phyloP scores from a whole-genome alignment of 2,113 vertebrate species.

The Tupaia chinensis region DNA sequence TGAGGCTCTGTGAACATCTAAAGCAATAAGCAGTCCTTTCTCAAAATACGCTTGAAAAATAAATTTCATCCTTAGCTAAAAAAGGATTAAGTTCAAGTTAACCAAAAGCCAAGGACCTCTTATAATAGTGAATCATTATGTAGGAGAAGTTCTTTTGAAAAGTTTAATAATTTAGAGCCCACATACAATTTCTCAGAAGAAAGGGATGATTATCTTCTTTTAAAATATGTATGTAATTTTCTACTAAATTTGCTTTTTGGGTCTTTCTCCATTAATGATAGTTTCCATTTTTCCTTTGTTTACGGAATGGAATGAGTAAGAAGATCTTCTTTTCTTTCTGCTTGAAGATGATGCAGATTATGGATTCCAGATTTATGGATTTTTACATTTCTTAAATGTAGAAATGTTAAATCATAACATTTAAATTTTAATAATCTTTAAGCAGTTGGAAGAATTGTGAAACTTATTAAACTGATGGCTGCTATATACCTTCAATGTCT shows the following conservation, averaged over 20 bases:
- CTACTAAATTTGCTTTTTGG: background rate
- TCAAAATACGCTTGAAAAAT: background rate
- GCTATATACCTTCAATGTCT: background rate
- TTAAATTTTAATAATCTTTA: conserved; percentile 4
- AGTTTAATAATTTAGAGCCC: background rate
- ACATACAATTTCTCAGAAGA: background rate
- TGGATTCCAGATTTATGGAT: background rate
- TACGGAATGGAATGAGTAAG: background rate
- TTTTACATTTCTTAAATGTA: background rate
- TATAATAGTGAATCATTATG: background rate
- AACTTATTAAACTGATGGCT: background rate
- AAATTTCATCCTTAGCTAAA: background rate
- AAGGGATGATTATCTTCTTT: background rate
- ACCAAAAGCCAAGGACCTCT: background rate
- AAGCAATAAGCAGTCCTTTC: background rate
- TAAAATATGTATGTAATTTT: background rate
- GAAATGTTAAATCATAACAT: background rate
- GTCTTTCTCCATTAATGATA: background rate
- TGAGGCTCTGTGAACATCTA: background rate
- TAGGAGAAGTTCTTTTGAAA: background rate
- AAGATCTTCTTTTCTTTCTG: background rate
- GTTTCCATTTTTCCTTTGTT: background rate
- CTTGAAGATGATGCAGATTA: background rate
- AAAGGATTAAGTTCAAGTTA: background rate
- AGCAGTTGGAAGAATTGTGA: background rate